Evolutionary conservation across 2,797 vertebrate genomes (phyloP), one percentile per base, ranked within the genome.

Genomic region (Galaxias olidus): DNA sequence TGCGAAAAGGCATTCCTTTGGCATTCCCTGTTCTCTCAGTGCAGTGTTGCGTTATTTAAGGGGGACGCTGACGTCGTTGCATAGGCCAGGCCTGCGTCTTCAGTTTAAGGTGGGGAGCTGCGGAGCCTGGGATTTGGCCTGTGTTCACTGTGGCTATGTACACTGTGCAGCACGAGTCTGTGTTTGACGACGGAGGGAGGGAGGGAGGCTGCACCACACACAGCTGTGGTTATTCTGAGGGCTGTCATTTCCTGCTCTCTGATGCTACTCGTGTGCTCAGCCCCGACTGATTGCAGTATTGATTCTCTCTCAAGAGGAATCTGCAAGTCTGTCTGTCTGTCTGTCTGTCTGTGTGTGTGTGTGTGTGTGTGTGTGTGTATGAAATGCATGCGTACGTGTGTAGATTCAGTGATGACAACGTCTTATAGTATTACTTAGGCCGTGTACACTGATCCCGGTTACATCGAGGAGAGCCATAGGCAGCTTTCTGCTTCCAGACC

Each of bases 201-300:
- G n/a, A n/a, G n/a, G 54, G 69, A 65, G 13, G 45, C 45, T 47
- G 66, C 76, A 71, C 13, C 56, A 61, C 62, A 45, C 72, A 40
- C 63, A 55, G 48, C 65, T 87, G 76, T 43, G 83, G 81, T 75
- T 61, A 48, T 51, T 75, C 53, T 57, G 56, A 71, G 79, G 63
- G 72, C 56, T 73, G 67, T 83, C 63, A 80, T 81, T 84, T 87
- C 79, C 84, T 84, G 80, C 77, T 72, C 76, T 75, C 55, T 76
- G 62, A 63, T 56, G 64, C 74, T 59, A 71, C 46, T 71, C 61
- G 61, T 44, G 14, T 62, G 40, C 57, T 71, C 67, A 51, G 63
- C 73, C 73, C 73, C 73, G 76, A 56, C 69, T 80, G 73, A 81
- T 65, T 75, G 69, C 53, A 63, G 46, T 49, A 50, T 75, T 62